A percentile compares a stretch with the other conserved stretches of the same genome.
Evolutionary conservation across 2,113 vertebrate genomes (phyloP).

Genomic region (Triplophysa rosa): DNA sequence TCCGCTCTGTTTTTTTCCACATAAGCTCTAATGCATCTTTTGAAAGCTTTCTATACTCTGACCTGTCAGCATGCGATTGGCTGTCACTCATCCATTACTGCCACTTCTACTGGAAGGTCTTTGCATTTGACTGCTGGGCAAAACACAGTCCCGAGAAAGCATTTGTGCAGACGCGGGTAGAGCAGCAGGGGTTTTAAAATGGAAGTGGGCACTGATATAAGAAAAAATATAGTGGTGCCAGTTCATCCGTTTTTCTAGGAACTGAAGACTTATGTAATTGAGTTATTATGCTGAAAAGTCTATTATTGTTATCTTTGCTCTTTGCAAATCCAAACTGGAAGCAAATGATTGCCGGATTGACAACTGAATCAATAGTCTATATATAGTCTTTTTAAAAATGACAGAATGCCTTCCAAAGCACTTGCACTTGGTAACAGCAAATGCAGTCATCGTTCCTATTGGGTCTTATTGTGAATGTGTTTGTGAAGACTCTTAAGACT

Average conservation of each 20-base stretch:
- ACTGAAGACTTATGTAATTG: too few species aligned
- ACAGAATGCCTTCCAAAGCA: too few species aligned
- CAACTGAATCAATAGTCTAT: neutral
- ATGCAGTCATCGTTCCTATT: too few species aligned
- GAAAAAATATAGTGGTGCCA: neutral
- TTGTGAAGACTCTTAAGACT: too few species aligned
- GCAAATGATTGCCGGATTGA: neutral
- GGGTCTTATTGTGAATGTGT: too few species aligned
- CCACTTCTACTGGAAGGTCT: slow-evolving; percentile 49
- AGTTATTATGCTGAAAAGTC: neutral
- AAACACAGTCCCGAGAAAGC: slow-evolving; percentile 26
- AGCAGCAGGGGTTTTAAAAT: neutral
- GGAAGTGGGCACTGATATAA: neutral
- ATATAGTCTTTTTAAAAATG: neutral
- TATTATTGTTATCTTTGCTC: too few species aligned
- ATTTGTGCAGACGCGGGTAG: slow-evolving; percentile 6
- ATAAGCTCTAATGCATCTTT: slow-evolving; percentile 14
- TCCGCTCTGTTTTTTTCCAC: neutral
- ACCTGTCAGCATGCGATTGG: slow-evolving; percentile 61
- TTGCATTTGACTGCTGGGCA: slow-evolving; percentile 51
- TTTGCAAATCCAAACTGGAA: neutral
- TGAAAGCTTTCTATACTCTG: slow-evolving; percentile 49
- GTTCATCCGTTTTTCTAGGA: neutral
- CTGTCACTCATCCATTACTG: slow-evolving; percentile 67
- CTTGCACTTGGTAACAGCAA: too few species aligned